Conservation (phyloP, 2,797 vertebrate species). For the Scolopax rusticola region DNA sequence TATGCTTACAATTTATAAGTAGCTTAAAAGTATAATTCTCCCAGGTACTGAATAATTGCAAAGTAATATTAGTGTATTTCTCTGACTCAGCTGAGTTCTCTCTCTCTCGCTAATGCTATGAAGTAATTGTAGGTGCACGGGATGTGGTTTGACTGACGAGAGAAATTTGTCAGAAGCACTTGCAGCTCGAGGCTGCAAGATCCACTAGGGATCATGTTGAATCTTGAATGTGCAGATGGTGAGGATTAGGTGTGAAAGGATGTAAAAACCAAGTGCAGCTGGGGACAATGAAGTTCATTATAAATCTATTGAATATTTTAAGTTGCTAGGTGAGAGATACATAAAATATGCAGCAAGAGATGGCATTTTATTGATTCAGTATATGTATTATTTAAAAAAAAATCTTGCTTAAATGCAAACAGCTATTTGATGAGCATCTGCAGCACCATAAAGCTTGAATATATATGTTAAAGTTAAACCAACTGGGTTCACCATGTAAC, state of each 20-base stretch:
- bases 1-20: not conserved
- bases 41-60: not conserved
- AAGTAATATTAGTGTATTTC: not conserved
- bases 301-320: constrained; percentile 1
- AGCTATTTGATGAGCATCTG: not conserved
- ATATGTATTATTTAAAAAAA: not conserved
- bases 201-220: constrained; percentile 31
- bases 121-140: not conserved
- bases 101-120: not conserved
- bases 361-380: not conserved
- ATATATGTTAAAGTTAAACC: not conserved
- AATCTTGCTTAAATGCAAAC: not conserved
- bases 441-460: not conserved
- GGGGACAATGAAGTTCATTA: constrained; percentile 29
- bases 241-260: constrained; percentile 62
- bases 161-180: constrained; percentile 31
- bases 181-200: constrained; percentile 35
- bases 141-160: constrained; percentile 32
- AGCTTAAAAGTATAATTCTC: not conserved
- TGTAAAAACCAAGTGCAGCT: constrained; percentile 34
- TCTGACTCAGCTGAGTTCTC: not conserved
- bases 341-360: not conserved
- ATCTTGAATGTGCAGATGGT: constrained; percentile 52
- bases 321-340: not conserved
- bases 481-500: not conserved